A percentile compares a stretch with the other conserved stretches of the same genome.
These are phyloP conservation scores for Chironomus tentans DNA, from an alignment of 2,888 invertebrate genomes.

Conservation along the genomic window DNA sequence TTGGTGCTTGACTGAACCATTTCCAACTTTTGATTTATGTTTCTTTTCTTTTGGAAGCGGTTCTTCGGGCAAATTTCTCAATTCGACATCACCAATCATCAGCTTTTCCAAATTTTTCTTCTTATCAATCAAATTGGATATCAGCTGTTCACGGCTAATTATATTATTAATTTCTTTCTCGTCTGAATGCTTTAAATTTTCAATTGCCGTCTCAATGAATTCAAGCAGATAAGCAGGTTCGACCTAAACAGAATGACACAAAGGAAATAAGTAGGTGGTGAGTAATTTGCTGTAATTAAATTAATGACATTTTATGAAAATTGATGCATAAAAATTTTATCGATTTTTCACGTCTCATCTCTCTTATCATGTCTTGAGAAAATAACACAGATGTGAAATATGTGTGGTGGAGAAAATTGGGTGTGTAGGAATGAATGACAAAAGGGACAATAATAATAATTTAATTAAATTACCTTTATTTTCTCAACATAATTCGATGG, in stretches of 20 bases:
- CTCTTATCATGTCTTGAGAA: not conserved
- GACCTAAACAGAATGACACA: constrained; percentile 43
- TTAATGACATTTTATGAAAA: not conserved
- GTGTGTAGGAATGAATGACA: not conserved
- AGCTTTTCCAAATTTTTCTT: constrained; percentile 49
- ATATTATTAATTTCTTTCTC: constrained; percentile 42
- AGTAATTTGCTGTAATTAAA: not conserved
- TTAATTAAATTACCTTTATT: constrained; percentile 51
- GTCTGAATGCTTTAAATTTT: constrained; percentile 45
- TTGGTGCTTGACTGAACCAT: constrained; percentile 25
- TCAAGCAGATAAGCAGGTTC: constrained; percentile 61
- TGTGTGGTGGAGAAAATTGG: too few species aligned
- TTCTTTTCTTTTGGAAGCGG: constrained; percentile 15
- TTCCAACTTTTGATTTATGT: constrained; percentile 19
- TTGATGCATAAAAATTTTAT: constrained; percentile 4
- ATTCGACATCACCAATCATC: constrained; percentile 27
- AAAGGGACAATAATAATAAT: not conserved
- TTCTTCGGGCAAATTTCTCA: not conserved
- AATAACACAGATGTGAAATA: too few species aligned
- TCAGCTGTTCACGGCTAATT: constrained; percentile 48
- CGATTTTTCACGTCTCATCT: not conserved
- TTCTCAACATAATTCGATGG: constrained; percentile 78
- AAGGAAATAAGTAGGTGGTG: not conserved
- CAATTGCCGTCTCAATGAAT: constrained; percentile 61
- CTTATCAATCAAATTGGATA: constrained; percentile 55